These are phyloP conservation scores for Drosophila quinaria DNA, from an alignment of 2,888 invertebrate genomes.

Conservation along the genomic window DNA sequence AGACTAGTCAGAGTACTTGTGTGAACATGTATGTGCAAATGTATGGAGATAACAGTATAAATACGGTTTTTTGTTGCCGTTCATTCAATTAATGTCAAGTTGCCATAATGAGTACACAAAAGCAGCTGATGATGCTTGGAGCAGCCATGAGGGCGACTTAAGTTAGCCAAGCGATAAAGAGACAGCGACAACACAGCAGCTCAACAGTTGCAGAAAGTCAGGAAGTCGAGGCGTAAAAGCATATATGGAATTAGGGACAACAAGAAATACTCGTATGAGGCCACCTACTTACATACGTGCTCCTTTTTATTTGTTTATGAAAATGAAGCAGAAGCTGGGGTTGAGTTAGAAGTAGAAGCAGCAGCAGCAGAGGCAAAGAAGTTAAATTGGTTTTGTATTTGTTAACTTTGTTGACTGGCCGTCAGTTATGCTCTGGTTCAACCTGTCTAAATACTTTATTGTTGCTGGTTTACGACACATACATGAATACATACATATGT, in stretches of 20 bases:
- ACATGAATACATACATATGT: constrained; percentile 30
- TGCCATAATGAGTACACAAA: constrained; percentile 75
- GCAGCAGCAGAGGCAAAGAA: constrained; percentile 59
- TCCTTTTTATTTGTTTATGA: constrained; percentile 72
- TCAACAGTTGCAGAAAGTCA: not conserved
- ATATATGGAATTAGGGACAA: constrained; percentile 44
- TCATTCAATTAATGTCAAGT: constrained; percentile 74
- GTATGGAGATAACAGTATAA: constrained; percentile 23
- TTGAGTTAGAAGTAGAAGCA: not conserved
- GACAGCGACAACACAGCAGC: constrained; percentile 5
- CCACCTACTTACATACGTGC: constrained; percentile 11
- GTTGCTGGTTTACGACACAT: constrained; percentile 33
- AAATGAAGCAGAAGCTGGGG: constrained; percentile 50
- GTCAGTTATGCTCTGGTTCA: constrained; percentile 54
- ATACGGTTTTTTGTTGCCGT: constrained; percentile 44
- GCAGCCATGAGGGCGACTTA: constrained; percentile 37
- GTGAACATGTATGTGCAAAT: constrained; percentile 1
- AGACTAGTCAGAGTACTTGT: constrained; percentile 15
- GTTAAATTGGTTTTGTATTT: constrained; percentile 78
- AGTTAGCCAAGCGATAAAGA: constrained; percentile 40
- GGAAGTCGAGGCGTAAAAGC: constrained; percentile 45
- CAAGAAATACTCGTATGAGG: not conserved
- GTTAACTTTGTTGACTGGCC: constrained; percentile 67
- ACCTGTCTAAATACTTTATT: constrained; percentile 51
- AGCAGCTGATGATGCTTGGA: constrained; percentile 69